Conservation (phyloP, 2,888 invertebrate species). For the Agriopis marginaria region DNA sequence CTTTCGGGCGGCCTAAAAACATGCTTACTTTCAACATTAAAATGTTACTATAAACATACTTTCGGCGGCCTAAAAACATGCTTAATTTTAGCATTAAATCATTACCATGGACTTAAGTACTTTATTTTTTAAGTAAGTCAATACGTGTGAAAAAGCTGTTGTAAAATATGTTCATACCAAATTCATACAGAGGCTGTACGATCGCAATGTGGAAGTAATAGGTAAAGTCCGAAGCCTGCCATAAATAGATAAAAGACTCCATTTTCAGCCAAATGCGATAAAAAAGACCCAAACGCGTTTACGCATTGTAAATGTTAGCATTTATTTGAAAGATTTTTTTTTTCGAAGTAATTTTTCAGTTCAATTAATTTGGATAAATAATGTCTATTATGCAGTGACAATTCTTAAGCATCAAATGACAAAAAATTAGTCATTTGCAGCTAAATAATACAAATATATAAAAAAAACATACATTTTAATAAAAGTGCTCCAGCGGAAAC, state of each 20-base stretch:
- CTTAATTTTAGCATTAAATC: too few relatives aligned
- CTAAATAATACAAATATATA: too few relatives aligned
- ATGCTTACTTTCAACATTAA: too few relatives aligned
- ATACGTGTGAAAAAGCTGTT: not conserved
- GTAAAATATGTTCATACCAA: not conserved
- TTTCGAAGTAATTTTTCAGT: not conserved
- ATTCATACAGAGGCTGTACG: constrained; percentile 5
- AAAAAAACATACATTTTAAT: too few relatives aligned
- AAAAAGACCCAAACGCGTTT: not conserved
- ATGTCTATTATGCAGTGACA: too few relatives aligned
- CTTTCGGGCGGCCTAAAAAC: too few relatives aligned
- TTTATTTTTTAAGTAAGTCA: not conserved
- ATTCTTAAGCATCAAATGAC: too few relatives aligned
- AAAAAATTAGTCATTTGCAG: too few relatives aligned
- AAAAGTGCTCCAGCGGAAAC: too few relatives aligned
- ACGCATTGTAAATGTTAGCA: not conserved
- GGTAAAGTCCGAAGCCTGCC: constrained; percentile 6
- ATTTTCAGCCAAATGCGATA: constrained; percentile 9
- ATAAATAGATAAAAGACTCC: constrained; percentile 21
- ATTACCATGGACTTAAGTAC: too few relatives aligned
- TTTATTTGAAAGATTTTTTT: not conserved
- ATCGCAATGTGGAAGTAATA: constrained; percentile 25
- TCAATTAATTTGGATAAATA: too few relatives aligned
- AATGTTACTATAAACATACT: too few relatives aligned
- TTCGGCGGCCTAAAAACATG: not conserved